These are phyloP conservation scores for Diabrotica undecimpunctata DNA, from an alignment of 1,140 invertebrate genomes.

Conservation along the genomic window DNA sequence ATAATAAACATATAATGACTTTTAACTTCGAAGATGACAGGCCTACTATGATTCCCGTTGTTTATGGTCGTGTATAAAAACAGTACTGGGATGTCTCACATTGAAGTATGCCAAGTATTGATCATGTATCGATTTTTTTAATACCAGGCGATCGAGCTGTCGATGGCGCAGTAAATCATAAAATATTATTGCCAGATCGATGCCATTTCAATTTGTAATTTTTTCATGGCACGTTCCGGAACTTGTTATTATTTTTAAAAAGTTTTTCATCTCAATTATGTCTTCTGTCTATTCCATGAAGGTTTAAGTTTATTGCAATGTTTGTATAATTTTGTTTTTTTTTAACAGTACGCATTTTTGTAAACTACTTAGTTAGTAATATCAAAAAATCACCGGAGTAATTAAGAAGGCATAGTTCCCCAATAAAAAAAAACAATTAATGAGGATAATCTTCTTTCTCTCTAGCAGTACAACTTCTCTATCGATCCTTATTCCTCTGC, in stretches of 20 bases:
- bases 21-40: conserved; percentile 30
- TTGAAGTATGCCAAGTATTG: conserved; percentile 38
- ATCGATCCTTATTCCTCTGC: too few relatives aligned
- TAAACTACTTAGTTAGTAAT: too few relatives aligned
- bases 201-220: conserved; percentile 23
- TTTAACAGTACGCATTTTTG: too few relatives aligned
- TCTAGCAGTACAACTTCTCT: too few relatives aligned
- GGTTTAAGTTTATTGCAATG: not conserved
- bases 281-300: too few relatives aligned
- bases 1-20: conserved; percentile 24
- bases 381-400: too few relatives aligned
- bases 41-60: conserved; percentile 32
- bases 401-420: too few relatives aligned
- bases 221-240: conserved; percentile 4
- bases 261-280: too few relatives aligned
- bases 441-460: too few relatives aligned
- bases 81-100: conserved; percentile 36
- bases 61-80: conserved; percentile 38
- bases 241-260: not conserved
- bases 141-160: conserved; percentile 19
- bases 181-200: conserved; percentile 19
- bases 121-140: conserved; percentile 38
- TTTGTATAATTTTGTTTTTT: not conserved
- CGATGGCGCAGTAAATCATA: conserved; percentile 21
- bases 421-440: too few relatives aligned